Conservation (phyloP, 1,140 invertebrate species). For the Charaxes varanes region DNA sequence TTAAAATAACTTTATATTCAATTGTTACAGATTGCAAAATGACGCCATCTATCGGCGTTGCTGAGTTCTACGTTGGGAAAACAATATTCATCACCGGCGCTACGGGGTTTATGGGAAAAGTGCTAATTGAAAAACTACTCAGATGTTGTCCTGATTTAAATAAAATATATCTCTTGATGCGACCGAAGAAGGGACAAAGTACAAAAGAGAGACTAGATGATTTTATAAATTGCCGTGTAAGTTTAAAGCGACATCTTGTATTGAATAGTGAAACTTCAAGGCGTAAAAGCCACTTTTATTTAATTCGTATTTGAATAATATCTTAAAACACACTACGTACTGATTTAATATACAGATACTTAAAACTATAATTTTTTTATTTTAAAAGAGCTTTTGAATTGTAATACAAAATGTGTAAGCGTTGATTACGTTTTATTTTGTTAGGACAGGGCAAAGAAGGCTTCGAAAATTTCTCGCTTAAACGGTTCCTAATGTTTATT, state of each 20-base stretch:
- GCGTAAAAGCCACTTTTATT: too few species aligned
- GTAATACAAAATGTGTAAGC: too few species aligned
- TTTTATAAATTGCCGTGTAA: constrained; percentile 76
- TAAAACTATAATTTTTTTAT: too few species aligned
- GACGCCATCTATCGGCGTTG: constrained; percentile 45
- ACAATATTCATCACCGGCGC: constrained; percentile 58
- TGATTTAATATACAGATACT: too few species aligned
- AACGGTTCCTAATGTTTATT: too few species aligned
- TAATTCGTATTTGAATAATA: too few species aligned
- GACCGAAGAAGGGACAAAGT: constrained; percentile 85
- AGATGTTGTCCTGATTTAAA: constrained; percentile 81
- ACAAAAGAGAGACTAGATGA: constrained; percentile 79
- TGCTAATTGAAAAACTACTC: constrained; percentile 91
- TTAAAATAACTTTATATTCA: background rate
- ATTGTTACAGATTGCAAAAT: constrained; percentile 26
- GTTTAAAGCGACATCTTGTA: constrained; percentile 25
- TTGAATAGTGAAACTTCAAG: constrained; percentile 7
- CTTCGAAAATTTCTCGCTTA: too few species aligned
- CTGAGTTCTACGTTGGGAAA: constrained; percentile 54
- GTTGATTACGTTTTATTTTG: too few species aligned
- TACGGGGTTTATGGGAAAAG: constrained; percentile 92
- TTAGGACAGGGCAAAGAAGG: too few species aligned
- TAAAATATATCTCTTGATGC: constrained; percentile 86
- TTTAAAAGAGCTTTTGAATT: too few species aligned
- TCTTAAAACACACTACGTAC: too few species aligned